Evolutionary conservation across 2,888 invertebrate genomes (phyloP), one percentile per base, ranked within the genome.

Genomic region (Trichogramma dendrolimi): DNA sequence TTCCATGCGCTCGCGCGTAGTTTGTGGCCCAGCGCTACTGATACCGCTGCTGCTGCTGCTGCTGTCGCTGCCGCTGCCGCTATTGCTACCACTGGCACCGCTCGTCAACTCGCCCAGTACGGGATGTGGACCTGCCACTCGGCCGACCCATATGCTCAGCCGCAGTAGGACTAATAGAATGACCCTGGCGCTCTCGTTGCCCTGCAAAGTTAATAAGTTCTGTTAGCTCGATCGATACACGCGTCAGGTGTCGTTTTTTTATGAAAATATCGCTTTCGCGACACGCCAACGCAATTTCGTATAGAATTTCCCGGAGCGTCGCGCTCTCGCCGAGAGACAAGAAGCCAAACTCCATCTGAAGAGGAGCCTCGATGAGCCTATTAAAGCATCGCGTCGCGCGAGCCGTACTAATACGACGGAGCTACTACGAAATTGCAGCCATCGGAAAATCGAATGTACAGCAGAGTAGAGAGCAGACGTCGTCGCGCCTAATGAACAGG

Each of bases 1-100:
- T 70, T 86, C 85, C 27, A 86, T 79, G 6, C 86, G 76, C 70
- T 85, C 85, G 11, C 83, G 79, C 69, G 84, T 83, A 1, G 83
- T 81, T 0, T 83, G 81, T 11, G 71, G 1, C 82, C 83, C 75
- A 63, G 73, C 73, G 65, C 68, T 71, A n/a, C 69, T 72, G 2
- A n/a, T 46, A 7, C 27, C 27, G 27, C 27, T 27, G 27, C 27
- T 27, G 27, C 27, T 27, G 27, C 27, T 27, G 27, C 27, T 27
- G 27, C 27, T 27, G 3, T 2, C 2, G 2, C 38, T 46, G 2
- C 38, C 46, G 6, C 75, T 73, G 68, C 68, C 71, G 60, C 74
- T 27, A 27, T 2, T 27, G 27, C 27, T 27, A 2, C 27, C 27
- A 2, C 74, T 58, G 73, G 70, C 67, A 71, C 27, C 3, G 2